These are phyloP conservation scores for Trichogramma evanescens DNA, from an alignment of 2,888 invertebrate genomes.

Conservation along the genomic window DNA sequence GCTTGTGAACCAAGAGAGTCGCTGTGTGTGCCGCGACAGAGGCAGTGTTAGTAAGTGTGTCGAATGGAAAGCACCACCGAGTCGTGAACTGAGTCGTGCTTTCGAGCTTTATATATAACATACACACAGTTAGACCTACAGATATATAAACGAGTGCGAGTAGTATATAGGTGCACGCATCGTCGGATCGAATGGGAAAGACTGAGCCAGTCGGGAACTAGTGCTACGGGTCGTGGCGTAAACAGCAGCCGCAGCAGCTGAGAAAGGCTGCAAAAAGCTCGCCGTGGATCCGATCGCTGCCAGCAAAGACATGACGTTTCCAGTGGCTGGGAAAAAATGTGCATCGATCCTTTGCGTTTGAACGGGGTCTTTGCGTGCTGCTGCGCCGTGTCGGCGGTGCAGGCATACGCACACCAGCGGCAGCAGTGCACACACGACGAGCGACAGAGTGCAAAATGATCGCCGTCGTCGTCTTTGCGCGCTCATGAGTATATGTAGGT, in stretches of 20 bases:
- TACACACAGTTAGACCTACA: slow-evolving; percentile 11
- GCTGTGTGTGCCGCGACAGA: slow-evolving; percentile 15
- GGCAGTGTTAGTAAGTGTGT: slow-evolving; percentile 1
- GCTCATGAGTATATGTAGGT: too few relatives aligned
- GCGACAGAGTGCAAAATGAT: too few relatives aligned
- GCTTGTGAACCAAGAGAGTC: neutral
- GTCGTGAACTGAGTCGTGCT: too few relatives aligned
- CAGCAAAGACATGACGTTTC: too few relatives aligned
- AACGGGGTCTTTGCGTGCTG: too few relatives aligned
- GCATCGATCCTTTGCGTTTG: too few relatives aligned
- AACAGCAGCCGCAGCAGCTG: slow-evolving; percentile 10
- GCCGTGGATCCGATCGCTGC: neutral
- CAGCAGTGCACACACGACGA: too few relatives aligned
- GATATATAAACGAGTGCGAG: neutral
- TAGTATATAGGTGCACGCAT: too few relatives aligned
- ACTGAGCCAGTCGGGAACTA: neutral
- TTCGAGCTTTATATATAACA: slow-evolving; percentile 2
- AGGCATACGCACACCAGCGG: too few relatives aligned
- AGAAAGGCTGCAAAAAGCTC: neutral
- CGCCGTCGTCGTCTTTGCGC: too few relatives aligned
- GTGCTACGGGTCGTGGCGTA: neutral
- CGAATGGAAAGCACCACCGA: too few relatives aligned
- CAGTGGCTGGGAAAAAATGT: too few relatives aligned
- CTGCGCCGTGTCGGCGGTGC: neutral
- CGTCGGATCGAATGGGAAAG: neutral